phyloP scores from a whole-genome alignment of 2,797 vertebrate species.

The Poliocrania exsul region DNA sequence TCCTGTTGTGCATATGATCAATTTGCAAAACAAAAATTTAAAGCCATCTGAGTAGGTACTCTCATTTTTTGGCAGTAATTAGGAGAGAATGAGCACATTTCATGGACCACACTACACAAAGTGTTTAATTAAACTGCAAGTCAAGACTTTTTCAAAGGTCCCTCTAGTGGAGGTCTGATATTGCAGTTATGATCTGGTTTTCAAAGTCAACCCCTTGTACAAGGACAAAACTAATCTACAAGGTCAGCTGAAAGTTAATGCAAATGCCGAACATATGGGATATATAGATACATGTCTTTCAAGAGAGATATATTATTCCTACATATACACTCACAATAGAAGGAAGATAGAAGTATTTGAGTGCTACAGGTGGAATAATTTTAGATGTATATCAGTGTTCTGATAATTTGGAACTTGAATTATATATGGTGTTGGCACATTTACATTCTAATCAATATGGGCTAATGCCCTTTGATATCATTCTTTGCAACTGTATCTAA shows the following conservation, averaged over 20 bases:
- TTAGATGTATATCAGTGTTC: neutral
- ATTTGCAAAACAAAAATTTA: neutral
- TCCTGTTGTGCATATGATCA: neutral
- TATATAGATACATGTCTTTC: neutral
- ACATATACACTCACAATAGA: neutral
- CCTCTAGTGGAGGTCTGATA: neutral
- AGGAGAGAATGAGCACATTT: constrained; percentile 34
- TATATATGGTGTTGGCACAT: neutral
- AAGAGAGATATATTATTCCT: neutral
- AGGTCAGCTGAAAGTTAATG: constrained; percentile 37
- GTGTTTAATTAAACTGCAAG: constrained; percentile 41
- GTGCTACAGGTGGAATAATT: neutral
- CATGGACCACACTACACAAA: neutral
- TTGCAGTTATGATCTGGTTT: constrained; percentile 9
- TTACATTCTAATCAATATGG: neutral
- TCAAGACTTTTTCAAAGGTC: constrained; percentile 23
- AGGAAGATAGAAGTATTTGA: neutral
- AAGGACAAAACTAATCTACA: constrained; percentile 14
- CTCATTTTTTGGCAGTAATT: constrained; percentile 1
- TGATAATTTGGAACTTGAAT: neutral
- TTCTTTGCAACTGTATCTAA: neutral
- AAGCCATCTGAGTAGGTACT: neutral
- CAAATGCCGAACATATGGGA: neutral
- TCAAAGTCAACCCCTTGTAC: constrained; percentile 1
- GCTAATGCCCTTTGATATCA: neutral